Evolutionary conservation across 2,797 vertebrate genomes (phyloP).

Genomic region (Amphiprion clarkii): DNA sequence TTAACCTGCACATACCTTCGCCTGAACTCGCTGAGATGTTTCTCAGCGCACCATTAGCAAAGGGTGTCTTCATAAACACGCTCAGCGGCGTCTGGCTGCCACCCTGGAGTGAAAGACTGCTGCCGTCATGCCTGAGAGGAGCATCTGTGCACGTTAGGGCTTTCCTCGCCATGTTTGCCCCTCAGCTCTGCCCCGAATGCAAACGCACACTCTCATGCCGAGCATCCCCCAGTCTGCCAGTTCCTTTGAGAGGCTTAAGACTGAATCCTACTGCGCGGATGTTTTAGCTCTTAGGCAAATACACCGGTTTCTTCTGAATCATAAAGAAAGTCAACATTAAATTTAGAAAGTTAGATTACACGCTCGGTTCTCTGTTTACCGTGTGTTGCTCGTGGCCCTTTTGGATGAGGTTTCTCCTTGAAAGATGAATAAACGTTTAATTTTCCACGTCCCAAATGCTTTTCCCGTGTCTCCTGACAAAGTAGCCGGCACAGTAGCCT

Average conservation of each 20-base stretch:
- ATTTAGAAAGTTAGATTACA: constrained; percentile 64
- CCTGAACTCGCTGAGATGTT: constrained; percentile 41
- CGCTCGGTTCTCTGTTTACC: constrained; percentile 60
- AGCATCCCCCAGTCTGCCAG: constrained; percentile 19
- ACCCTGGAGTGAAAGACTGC: constrained; percentile 17
- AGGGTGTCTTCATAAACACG: constrained; percentile 19
- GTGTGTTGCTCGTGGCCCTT: constrained; percentile 45
- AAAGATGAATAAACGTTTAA: constrained; percentile 56
- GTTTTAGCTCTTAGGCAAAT: constrained; percentile 56
- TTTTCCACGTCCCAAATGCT: constrained; percentile 36
- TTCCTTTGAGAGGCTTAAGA: constrained; percentile 58
- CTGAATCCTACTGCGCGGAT: constrained; percentile 32
- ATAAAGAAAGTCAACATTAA: constrained; percentile 55
- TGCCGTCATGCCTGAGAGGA: constrained; percentile 20
- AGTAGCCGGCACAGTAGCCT: constrained; percentile 20
- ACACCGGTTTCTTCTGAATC: constrained; percentile 50
- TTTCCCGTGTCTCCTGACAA: constrained; percentile 45
- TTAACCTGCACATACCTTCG: constrained; percentile 63
- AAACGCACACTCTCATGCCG: constrained; percentile 41
- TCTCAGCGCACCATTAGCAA: constrained; percentile 36
- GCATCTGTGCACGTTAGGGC: constrained; percentile 14
- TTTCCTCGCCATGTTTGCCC: constrained; percentile 51
- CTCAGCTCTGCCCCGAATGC: constrained; percentile 43
- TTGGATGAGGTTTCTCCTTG: constrained; percentile 40
- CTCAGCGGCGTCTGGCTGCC: constrained; percentile 22